A percentile compares a stretch with the other conserved stretches of the same genome.
These are phyloP conservation scores for Drosophila sp. DNA, from an alignment of 1,140 invertebrate genomes.

Conservation along the genomic window DNA sequence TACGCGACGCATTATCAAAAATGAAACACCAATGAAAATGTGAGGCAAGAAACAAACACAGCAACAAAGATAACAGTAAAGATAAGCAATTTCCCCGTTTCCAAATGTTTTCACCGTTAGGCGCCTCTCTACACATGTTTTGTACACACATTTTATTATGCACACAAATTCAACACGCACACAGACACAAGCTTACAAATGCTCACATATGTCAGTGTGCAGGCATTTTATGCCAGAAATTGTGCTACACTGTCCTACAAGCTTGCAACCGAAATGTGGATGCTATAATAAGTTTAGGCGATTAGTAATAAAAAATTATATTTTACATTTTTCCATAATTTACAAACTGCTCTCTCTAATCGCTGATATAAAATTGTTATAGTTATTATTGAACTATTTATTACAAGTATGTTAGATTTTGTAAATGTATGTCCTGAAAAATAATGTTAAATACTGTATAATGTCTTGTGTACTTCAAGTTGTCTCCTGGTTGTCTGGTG, in stretches of 20 bases:
- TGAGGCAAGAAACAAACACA: conserved; percentile 55
- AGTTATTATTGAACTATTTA: no score
- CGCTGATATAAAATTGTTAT: no score
- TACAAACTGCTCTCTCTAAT: no score
- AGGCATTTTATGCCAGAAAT: conserved; percentile 55
- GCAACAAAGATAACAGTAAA: conserved; percentile 61
- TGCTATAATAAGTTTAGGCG: no score
- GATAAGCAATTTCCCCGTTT: conserved; percentile 67
- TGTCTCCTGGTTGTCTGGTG: conserved; percentile 50
- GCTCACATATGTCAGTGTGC: conserved; percentile 61
- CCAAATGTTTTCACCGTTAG: conserved; percentile 64
- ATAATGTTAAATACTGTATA: background rate
- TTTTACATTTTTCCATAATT: no score
- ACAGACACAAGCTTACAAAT: conserved; percentile 33
- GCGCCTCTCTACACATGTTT: conserved; percentile 67
- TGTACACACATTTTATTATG: conserved; percentile 77
- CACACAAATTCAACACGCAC: conserved; percentile 61
- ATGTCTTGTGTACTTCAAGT: conserved; percentile 3
- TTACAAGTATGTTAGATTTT: no score
- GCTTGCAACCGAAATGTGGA: background rate
- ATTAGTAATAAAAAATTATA: no score
- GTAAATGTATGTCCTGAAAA: no score
- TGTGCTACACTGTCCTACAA: conserved; percentile 41
- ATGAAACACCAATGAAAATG: conserved; percentile 81
- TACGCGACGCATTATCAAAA: conserved; percentile 75